Evolutionary conservation across 2,113 vertebrate genomes (phyloP).

Genomic region (Anser cygnoides): DNA sequence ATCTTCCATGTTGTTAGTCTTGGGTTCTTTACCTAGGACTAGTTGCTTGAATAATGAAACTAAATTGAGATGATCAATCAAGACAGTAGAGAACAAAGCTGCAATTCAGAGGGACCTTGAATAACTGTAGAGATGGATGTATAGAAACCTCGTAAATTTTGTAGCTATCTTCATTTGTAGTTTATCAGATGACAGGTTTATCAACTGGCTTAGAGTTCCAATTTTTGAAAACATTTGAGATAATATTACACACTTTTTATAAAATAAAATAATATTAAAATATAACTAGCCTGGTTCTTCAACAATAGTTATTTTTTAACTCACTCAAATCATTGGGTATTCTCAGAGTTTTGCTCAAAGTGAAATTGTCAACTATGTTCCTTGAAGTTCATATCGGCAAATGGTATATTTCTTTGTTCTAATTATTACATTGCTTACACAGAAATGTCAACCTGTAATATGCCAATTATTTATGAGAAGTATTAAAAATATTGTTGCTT

Average conservation of each 20-base stretch:
- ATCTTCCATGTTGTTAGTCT: not conserved
- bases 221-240: not conserved
- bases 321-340: not conserved
- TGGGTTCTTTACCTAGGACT: not conserved
- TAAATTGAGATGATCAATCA: not conserved
- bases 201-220: not conserved
- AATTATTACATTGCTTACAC: not conserved
- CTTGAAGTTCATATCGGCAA: not conserved
- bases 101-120: not conserved
- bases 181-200: not conserved
- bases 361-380: not conserved
- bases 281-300: not conserved
- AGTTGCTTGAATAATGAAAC: not conserved
- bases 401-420: not conserved
- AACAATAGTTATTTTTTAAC: not conserved
- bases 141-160: not conserved
- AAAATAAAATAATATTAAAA: not conserved
- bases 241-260: not conserved
- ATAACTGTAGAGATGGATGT: not conserved
- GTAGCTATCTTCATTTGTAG: not conserved
- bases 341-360: not conserved
- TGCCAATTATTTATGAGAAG: not conserved
- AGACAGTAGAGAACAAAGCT: not conserved
- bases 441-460: not conserved
- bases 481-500: not conserved